Evolutionary conservation across 2,888 invertebrate genomes (phyloP), one percentile per base, ranked within the genome.

Genomic region (Dasysyrphus tricinctus): DNA sequence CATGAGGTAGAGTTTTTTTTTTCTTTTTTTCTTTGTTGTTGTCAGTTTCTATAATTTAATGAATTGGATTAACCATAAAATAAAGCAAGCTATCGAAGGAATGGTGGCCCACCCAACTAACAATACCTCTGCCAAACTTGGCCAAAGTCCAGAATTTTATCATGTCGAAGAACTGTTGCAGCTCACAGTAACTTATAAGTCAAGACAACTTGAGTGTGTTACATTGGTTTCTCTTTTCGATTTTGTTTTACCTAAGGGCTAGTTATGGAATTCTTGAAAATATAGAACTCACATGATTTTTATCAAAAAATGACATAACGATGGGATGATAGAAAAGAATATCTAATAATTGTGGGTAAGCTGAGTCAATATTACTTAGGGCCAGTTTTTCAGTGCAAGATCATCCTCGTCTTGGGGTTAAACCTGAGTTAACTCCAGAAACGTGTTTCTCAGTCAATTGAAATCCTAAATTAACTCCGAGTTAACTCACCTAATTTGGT

Each of bases 11-110:
- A n/a, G n/a, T 69, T 54, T 11, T 29, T 16, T 47, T 44, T 8
- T 32, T 69, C 51, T 34, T 61, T 54, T 70, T 73, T 47, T 70
- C 16, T 39, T 47, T 54, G 34, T 63, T 63, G 16, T 67, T 49
- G 32, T 65, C 34, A 49, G 67, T 49, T 14, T 3, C n/a, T 47
- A 47, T 75, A 80, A 83, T 83, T 77, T 72, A 85, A 80, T 80
- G 76, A 56, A 72, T 69, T 57, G 47, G 67, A 85, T 85, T 76
- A 85, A 67, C 47, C 24, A 77, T 80, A 73, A 85, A 80, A 80
- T 80, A 77, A 61, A 80, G 24, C 47, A 51, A 14, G 61, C 16
- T 56, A 37, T 2, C 1, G 16, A 51, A 44, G 51, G 61, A 42
- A 14, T 8, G 24, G 59, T 8, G 24, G 59, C 59, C 54, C 56